phyloP scores from a whole-genome alignment of 2,113 vertebrate genomes.

The Strix uralensis region DNA sequence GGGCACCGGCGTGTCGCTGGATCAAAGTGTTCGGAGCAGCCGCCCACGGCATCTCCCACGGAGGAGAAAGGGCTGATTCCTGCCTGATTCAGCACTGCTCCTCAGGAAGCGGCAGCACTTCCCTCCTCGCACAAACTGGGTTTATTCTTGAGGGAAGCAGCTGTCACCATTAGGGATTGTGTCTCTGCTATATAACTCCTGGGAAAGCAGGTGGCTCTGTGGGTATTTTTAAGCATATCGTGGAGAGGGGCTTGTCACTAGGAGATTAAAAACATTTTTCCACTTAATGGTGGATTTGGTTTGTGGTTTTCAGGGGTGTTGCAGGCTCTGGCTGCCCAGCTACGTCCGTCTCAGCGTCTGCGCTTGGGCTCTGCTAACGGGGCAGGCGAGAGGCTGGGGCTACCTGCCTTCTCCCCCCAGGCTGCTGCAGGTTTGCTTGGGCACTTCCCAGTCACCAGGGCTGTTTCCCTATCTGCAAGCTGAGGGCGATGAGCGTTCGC shows the following conservation, averaged over 20 bases:
- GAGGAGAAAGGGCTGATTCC: neutral
- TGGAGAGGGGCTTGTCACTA: neutral
- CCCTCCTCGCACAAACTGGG: neutral
- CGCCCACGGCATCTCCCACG: fast-evolving
- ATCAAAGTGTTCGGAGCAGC: neutral
- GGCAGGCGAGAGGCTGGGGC: neutral
- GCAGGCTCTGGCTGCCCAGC: neutral
- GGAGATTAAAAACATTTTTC: neutral
- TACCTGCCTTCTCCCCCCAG: neutral
- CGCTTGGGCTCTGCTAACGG: fast-evolving
- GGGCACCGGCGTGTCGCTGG: neutral
- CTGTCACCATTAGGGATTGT: neutral
- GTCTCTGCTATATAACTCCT: neutral
- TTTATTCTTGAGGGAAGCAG: neutral
- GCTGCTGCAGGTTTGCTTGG: neutral
- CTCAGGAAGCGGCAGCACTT: neutral
- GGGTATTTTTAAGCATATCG: neutral
- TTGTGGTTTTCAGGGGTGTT: neutral
- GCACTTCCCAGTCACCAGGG: neutral
- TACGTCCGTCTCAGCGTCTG: fast-evolving
- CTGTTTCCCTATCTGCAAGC: neutral
- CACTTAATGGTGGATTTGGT: neutral
- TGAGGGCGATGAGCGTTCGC: neutral
- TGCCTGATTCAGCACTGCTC: neutral
- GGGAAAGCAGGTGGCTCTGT: neutral